phyloP scores from a whole-genome alignment of 2,797 vertebrate genomes.

The Phrynocephalus vlangalii region DNA sequence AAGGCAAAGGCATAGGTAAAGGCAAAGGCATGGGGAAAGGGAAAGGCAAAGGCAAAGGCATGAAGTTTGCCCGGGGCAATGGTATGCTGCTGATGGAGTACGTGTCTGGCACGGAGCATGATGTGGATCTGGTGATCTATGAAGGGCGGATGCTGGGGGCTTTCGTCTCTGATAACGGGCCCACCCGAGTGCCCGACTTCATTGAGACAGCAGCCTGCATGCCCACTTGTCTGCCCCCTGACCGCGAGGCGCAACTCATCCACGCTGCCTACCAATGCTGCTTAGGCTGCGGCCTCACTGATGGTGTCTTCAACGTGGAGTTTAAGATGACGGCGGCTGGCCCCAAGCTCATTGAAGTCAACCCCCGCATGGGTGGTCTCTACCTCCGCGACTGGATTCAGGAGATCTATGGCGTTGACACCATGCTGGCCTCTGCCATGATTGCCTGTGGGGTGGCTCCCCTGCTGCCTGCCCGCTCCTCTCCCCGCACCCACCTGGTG shows the following conservation, averaged over 20 bases:
- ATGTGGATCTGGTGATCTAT: conserved; percentile 82
- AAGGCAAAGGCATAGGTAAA: too few species aligned
- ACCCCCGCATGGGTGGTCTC: conserved; percentile 86
- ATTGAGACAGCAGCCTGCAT: conserved; percentile 84
- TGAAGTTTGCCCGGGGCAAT: conserved; percentile 80
- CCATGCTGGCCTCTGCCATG: conserved; percentile 81
- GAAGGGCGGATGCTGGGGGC: conserved; percentile 78
- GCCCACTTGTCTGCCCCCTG: conserved; percentile 78
- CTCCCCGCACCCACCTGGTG: conserved; percentile 69
- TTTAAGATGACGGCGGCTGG: conserved; percentile 79
- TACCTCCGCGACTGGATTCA: conserved; percentile 86
- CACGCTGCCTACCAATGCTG: conserved; percentile 81
- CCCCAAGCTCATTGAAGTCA: conserved; percentile 83
- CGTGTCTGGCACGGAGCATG: conserved; percentile 82
- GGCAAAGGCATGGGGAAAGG: too few species aligned
- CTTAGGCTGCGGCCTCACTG: conserved; percentile 78
- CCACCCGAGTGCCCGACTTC: conserved; percentile 81
- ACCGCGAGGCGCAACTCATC: conserved; percentile 81
- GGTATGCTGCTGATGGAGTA: conserved; percentile 84
- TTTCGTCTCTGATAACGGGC: conserved; percentile 85
- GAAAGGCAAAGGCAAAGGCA: conserved; percentile 23
- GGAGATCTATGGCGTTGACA: conserved; percentile 80
- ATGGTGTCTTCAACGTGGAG: conserved; percentile 86
- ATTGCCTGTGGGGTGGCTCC: conserved; percentile 78
- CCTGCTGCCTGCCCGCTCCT: conserved; percentile 65